Conservation (phyloP, 2,888 invertebrate species). For the Heliconius aoede region DNA sequence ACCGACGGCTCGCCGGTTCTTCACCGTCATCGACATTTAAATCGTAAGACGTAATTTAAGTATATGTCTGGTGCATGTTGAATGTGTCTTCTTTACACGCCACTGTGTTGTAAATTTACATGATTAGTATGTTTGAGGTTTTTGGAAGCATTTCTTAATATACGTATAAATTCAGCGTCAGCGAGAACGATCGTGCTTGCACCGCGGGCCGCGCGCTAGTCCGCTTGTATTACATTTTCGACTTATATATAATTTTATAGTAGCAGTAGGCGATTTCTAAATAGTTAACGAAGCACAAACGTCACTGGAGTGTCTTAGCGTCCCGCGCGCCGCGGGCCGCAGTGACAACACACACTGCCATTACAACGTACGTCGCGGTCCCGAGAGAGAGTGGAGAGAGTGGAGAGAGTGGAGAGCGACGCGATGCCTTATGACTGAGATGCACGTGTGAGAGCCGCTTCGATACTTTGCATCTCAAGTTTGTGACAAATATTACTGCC, state of each 20-base stretch:
- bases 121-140: conserved; percentile 71
- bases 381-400: conserved; percentile 58
- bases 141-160: conserved; percentile 80
- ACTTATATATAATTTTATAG: conserved; percentile 66
- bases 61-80: conserved; percentile 76
- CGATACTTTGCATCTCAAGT: conserved; percentile 59
- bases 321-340: conserved; percentile 60
- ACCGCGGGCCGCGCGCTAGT: conserved; percentile 78
- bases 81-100: conserved; percentile 80
- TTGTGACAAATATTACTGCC: conserved; percentile 80
- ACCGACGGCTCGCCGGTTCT: conserved; percentile 50
- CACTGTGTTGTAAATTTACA: conserved; percentile 74
- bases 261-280: conserved; percentile 71
- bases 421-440: conserved; percentile 75
- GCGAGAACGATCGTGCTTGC: conserved; percentile 74
- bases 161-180: conserved; percentile 70
- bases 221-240: conserved; percentile 64
- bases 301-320: conserved; percentile 75
- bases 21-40: conserved; percentile 60
- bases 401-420: conserved; percentile 56
- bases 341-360: conserved; percentile 80
- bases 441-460: conserved; percentile 48
- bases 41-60: conserved; percentile 63
- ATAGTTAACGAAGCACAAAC: conserved; percentile 74
- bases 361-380: conserved; percentile 69